Conservation (phyloP, 1,140 invertebrate species). For the Varroa destructor region DNA sequence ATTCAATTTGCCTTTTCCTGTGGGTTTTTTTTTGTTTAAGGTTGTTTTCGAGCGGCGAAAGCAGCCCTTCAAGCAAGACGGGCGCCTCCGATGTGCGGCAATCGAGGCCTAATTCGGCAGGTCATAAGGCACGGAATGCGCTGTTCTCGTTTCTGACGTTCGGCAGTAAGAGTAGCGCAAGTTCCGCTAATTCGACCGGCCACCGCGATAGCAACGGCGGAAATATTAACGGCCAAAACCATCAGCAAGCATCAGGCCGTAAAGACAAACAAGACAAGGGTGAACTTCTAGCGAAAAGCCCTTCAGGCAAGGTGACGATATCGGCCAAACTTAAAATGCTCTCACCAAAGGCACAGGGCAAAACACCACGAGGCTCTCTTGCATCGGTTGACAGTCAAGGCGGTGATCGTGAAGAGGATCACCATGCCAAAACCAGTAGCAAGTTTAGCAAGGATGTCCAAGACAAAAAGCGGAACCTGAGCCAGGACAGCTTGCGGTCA, state of each 20-base stretch:
- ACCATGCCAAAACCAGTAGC: too few species aligned
- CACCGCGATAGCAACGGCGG: not conserved
- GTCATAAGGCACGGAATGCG: constrained; percentile 19
- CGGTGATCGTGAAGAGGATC: not conserved
- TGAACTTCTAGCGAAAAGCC: not conserved
- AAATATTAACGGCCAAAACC: not conserved
- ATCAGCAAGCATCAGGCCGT: not conserved
- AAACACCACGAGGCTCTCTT: constrained; percentile 9
- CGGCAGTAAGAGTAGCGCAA: constrained; percentile 13
- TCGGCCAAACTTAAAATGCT: constrained; percentile 24
- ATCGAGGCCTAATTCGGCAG: constrained; percentile 17
- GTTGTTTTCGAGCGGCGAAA: constrained; percentile 28
- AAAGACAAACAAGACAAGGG: too few species aligned
- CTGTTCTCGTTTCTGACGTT: constrained; percentile 24
- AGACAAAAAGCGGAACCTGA: constrained; percentile 1
- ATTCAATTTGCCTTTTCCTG: too few species aligned
- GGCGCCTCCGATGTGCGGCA: constrained; percentile 7
- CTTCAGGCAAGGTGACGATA: not conserved
- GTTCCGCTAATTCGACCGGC: not conserved
- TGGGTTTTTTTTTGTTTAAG: not conserved
- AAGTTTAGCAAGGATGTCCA: not conserved
- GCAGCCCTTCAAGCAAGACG: constrained; percentile 22
- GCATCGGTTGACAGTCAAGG: constrained; percentile 8
- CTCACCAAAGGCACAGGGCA: constrained; percentile 16
- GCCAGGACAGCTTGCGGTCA: constrained; percentile 16